Percentiles rank a stretch among this genome's conserved stretches.
Evolutionary conservation across 64 coral and sea anemone species (phyloP).

Genomic region (Catalaphyllia jardinei): DNA sequence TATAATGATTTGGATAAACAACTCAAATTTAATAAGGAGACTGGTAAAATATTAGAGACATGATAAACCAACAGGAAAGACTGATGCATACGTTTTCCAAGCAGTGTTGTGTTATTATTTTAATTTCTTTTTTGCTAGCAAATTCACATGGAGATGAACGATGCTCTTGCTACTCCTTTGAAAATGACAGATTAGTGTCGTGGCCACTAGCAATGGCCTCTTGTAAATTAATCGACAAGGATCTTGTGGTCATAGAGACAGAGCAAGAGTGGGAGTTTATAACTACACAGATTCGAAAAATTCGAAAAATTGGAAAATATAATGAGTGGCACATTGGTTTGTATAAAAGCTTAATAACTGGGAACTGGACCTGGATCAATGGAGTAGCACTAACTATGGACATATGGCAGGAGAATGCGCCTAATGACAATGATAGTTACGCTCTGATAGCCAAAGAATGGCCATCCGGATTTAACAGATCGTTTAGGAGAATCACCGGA

Average conservation of each 20-base stretch:
- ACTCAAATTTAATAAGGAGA: too few relatives aligned
- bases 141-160: not conserved
- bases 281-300: not conserved
- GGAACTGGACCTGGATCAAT: not conserved
- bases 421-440: not conserved
- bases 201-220: not conserved
- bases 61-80: too few relatives aligned
- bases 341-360: not conserved
- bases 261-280: conserved; percentile 10
- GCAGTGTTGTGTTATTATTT: too few relatives aligned
- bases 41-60: too few relatives aligned
- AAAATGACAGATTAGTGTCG: not conserved
- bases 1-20: too few relatives aligned
- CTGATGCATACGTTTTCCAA: too few relatives aligned
- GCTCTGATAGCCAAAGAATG: not conserved
- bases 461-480: not conserved
- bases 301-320: not conserved
- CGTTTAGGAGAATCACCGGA: not conserved
- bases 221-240: not conserved
- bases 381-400: not conserved
- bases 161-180: conserved; percentile 15
- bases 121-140: not conserved
- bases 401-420: not conserved
- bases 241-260: conserved; percentile 4
- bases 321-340: conserved; percentile 31